Conservation (phyloP, 2,888 invertebrate species). For the Coenonympha glycerion region DNA sequence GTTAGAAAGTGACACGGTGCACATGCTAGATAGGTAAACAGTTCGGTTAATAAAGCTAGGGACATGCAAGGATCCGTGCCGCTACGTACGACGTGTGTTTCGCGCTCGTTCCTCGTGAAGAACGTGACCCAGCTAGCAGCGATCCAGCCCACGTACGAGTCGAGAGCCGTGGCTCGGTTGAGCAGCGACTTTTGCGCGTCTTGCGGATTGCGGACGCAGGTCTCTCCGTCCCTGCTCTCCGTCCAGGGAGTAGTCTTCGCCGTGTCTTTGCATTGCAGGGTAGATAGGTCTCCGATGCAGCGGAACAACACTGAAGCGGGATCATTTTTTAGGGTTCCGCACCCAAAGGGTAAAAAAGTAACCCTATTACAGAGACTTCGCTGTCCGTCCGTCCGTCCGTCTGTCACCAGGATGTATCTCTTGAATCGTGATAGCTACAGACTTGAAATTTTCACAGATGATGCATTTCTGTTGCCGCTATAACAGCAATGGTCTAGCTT, state of each 20-base stretch:
- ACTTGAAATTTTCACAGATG: too few relatives aligned
- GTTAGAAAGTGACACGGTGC: constrained; percentile 16
- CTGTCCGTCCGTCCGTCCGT: too few relatives aligned
- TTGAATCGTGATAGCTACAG: too few relatives aligned
- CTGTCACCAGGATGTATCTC: too few relatives aligned
- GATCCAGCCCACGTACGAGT: constrained; percentile 67
- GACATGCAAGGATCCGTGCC: constrained; percentile 13
- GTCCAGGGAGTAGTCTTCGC: constrained; percentile 38
- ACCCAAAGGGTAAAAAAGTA: too few relatives aligned
- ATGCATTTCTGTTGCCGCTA: too few relatives aligned
- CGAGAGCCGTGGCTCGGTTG: constrained; percentile 60
- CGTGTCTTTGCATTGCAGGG: constrained; percentile 52
- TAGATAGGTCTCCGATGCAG: constrained; percentile 70
- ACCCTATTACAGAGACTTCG: too few relatives aligned
- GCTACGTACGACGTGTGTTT: constrained; percentile 64
- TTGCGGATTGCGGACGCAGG: constrained; percentile 53
- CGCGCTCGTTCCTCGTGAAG: constrained; percentile 56
- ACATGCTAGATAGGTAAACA: constrained; percentile 18
- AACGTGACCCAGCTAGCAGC: constrained; percentile 64
- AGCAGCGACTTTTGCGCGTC: constrained; percentile 53
- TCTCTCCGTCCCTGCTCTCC: constrained; percentile 36
- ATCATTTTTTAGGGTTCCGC: too few relatives aligned
- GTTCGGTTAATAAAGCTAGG: background rate
- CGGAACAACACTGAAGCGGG: constrained; percentile 64
- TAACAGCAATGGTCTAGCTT: too few relatives aligned